phyloP scores from a whole-genome alignment of 2,113 vertebrate species.

The Cyanoliseus patagonus region DNA sequence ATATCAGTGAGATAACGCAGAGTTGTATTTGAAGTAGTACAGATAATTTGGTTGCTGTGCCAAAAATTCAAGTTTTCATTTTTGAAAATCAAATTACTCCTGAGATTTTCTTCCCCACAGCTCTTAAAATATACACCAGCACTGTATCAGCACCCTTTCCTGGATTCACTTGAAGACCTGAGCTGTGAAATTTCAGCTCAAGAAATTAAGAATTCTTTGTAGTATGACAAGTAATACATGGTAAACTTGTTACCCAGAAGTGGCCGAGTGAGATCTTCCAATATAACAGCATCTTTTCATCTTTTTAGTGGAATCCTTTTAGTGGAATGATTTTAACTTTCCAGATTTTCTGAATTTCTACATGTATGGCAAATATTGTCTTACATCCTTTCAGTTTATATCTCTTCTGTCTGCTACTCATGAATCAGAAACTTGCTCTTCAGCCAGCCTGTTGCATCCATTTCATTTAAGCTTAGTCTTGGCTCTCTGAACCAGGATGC shows the following conservation, averaged over 20 bases:
- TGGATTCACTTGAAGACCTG: background rate
- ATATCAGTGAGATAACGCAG: background rate
- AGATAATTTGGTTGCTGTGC: background rate
- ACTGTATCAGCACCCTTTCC: background rate
- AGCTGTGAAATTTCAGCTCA: slow-evolving; percentile 18
- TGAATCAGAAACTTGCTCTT: background rate
- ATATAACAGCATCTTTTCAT: background rate
- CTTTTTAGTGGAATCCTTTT: background rate
- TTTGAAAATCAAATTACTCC: background rate
- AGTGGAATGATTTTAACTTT: background rate
- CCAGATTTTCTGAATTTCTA: background rate
- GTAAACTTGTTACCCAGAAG: background rate
- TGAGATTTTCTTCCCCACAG: background rate
- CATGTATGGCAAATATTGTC: background rate
- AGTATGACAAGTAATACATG: background rate
- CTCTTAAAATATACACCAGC: background rate
- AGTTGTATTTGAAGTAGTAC: background rate
- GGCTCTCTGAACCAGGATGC: background rate
- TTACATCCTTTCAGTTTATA: background rate
- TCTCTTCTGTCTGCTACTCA: background rate
- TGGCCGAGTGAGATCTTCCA: background rate
- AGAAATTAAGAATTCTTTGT: slow-evolving; percentile 11
- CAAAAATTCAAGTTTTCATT: background rate
- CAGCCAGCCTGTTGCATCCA: background rate
- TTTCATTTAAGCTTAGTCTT: background rate